Base-by-base conservation (phyloP, 1,140 invertebrate species). In the Plodia interpunctella region DNA sequence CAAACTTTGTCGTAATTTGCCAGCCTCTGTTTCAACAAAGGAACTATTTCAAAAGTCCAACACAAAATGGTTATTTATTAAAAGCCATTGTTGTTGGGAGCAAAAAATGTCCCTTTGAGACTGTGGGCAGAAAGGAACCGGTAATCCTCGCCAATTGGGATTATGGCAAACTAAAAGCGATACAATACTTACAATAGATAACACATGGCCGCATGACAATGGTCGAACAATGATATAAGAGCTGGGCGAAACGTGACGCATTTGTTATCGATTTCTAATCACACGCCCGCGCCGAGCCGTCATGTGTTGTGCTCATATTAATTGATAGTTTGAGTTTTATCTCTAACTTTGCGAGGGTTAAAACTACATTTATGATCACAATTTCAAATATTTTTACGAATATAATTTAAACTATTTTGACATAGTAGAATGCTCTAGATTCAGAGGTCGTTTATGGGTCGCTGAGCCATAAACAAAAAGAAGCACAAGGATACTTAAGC, bases 221-320 rank as follows among this genome's bases (percentile, higher is more conserved):
- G 60, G 76, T 57, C 60, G 67, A 76, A 71, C 74, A 80, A 82
- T 76, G 81, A 83, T 80, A 71, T 59, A 62, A 68, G 65, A 69
- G 70, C 68, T 70, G 72, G 75, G 56, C 59, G 64, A 68, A 72
- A 74, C 74, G 71, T 80, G 82, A 84, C 80, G 76, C 75, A 80
- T 79, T 66, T 60, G 67, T 81, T 87, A 87, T 87, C 76, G 83
- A 84, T 86, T 82, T 82, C 74, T 82, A 80, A 84, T 84, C 76
- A 72, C 70, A 80, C 83, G 72, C 80, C 83, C 80, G 65, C 77
- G 68, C 74, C 54, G 15, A 18, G 61, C 35, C 61, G 54, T 32
- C 49, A 21, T 51, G n/a, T 53, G 51, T 53, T 53, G 20, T n/a
- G 13, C n/a, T 15, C 2, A 44, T 44, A 44, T 44, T 44, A 15